Percentiles rank a stretch among this genome's conserved stretches.
These are phyloP conservation scores for Chloromyia formosa DNA, from an alignment of 2,888 invertebrate species.

Conservation along the genomic window DNA sequence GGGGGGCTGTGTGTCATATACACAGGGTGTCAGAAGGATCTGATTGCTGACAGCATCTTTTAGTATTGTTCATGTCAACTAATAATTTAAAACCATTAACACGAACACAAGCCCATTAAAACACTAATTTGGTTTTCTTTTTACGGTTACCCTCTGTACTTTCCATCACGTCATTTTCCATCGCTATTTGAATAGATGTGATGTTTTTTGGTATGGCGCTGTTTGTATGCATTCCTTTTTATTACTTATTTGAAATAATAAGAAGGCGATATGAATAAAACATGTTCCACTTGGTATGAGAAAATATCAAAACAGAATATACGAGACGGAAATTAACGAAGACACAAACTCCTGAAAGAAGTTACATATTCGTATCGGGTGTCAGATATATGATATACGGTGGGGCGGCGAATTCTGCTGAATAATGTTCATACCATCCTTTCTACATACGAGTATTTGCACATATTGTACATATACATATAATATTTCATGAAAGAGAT, in stretches of 20 bases:
- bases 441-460: too few relatives aligned
- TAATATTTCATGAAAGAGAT: too few relatives aligned
- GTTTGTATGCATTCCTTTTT: conserved; percentile 45
- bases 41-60: conserved; percentile 26
- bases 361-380: not conserved
- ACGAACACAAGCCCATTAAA: conserved; percentile 45
- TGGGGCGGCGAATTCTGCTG: not conserved
- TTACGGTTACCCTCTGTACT: not conserved
- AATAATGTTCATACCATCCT: too few relatives aligned
- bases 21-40: conserved; percentile 5
- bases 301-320: conserved; percentile 45
- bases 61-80: conserved; percentile 30
- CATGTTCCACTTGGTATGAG: conserved; percentile 44
- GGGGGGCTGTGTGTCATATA: not conserved
- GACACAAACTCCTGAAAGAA: not conserved
- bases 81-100: conserved; percentile 38
- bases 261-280: conserved; percentile 48
- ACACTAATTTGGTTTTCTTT: conserved; percentile 47
- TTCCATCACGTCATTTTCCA: not conserved
- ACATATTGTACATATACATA: too few relatives aligned
- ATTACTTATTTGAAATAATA: conserved; percentile 49
- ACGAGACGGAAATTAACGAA: conserved; percentile 33
- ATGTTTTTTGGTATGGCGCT: not conserved
- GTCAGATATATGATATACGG: not conserved
- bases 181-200: not conserved